Evolutionary conservation across 2,888 invertebrate species (phyloP).

Genomic region (Drosophila colorata): DNA sequence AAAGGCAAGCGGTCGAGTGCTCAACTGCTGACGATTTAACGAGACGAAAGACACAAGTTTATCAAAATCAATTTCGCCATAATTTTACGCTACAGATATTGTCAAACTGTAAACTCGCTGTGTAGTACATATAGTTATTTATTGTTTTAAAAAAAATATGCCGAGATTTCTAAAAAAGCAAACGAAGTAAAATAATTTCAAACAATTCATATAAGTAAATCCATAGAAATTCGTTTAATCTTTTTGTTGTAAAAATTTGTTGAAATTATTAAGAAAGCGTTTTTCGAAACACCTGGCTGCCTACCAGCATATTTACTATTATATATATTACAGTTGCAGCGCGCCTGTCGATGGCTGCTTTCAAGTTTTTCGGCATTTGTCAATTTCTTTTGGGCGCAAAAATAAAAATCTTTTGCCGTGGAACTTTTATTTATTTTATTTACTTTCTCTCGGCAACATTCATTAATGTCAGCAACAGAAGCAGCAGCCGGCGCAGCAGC

Average conservation of each 20-base stretch:
- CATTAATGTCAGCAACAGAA: constrained; percentile 67
- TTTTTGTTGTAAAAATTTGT: background rate
- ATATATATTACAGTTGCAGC: constrained; percentile 1
- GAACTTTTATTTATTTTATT: constrained; percentile 13
- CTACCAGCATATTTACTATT: no score
- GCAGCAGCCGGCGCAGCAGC: constrained; percentile 11
- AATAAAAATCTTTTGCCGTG: constrained; percentile 76
- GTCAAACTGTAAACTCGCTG: no score
- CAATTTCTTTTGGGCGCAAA: constrained; percentile 40
- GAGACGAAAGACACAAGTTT: constrained; percentile 28
- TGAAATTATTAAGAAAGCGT: constrained; percentile 12
- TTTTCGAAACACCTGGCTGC: constrained; percentile 18
- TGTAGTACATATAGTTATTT: background rate
- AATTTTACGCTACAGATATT: constrained; percentile 33
- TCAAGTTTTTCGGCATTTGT: constrained; percentile 35
- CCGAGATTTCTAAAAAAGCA: no score
- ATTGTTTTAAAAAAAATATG: no score
- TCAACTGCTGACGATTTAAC: constrained; percentile 34
- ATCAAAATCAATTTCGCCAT: constrained; percentile 32
- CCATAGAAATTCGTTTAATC: no score
- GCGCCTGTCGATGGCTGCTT: constrained; percentile 48
- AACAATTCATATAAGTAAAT: no score
- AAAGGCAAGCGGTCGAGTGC: constrained; percentile 22
- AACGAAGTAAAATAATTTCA: no score
- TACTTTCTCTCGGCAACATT: constrained; percentile 54